These are phyloP conservation scores for Sebastes steindachneri DNA, from an alignment of 2,797 vertebrate genomes.

Conservation along the genomic window DNA sequence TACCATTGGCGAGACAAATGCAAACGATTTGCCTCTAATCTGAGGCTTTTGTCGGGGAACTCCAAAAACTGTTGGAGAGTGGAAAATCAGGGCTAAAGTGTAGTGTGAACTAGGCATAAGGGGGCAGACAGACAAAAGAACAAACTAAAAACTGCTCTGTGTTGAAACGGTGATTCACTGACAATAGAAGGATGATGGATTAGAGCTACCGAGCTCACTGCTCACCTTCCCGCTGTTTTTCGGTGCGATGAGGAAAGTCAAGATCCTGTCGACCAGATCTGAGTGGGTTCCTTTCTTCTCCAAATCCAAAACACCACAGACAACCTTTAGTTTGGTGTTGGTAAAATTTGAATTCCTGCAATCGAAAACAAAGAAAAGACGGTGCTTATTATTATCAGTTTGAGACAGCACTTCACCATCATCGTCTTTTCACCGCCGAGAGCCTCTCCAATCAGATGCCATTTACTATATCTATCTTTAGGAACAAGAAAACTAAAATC, in stretches of 20 bases:
- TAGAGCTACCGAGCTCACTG: fast-evolving
- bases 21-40: too few species aligned
- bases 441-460: background rate
- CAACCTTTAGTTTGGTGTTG: slow-evolving; percentile 88
- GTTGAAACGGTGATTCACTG: background rate
- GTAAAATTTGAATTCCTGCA: slow-evolving; percentile 75
- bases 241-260: slow-evolving; percentile 90
- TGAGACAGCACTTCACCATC: too few species aligned
- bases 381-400: fast-evolving
- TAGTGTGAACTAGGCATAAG: too few species aligned
- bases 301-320: slow-evolving; percentile 93
- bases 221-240: slow-evolving; percentile 95
- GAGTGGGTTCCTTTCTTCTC: slow-evolving; percentile 92
- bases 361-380: background rate
- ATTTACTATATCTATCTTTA: background rate
- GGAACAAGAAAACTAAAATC: background rate
- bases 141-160: background rate
- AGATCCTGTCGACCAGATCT: slow-evolving; percentile 90
- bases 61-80: too few species aligned
- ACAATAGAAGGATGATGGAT: background rate
- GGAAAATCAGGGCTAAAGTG: too few species aligned
- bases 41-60: too few species aligned
- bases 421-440: background rate
- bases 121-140: background rate
- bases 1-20: too few species aligned